These are phyloP conservation scores for Hyppa rectilinea DNA, from an alignment of 2,888 invertebrate genomes.

Conservation along the genomic window DNA sequence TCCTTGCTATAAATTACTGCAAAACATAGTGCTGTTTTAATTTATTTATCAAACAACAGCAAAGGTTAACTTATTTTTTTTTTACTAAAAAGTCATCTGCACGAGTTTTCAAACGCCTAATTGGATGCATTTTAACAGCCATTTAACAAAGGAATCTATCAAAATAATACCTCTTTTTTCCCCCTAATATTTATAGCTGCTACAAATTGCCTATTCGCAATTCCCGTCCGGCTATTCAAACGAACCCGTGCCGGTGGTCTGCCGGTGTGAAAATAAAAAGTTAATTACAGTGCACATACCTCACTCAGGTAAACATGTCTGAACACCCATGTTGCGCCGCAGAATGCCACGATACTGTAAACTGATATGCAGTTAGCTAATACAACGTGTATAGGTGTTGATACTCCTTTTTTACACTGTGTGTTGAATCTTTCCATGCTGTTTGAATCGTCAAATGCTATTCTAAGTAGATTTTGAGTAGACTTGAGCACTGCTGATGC, in stretches of 20 bases:
- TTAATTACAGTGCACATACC: constrained; percentile 76
- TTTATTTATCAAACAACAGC: neutral
- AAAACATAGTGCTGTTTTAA: neutral
- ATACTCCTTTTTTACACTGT: constrained; percentile 24
- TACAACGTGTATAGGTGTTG: constrained; percentile 2
- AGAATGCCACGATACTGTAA: constrained; percentile 59
- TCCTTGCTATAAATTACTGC: neutral
- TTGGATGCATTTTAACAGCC: no score
- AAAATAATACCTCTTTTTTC: constrained; percentile 9
- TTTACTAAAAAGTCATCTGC: no score
- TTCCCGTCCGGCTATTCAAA: constrained; percentile 59
- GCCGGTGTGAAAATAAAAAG: constrained; percentile 76
- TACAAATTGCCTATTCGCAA: constrained; percentile 57
- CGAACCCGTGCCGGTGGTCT: constrained; percentile 60
- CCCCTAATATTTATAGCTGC: constrained; percentile 43
- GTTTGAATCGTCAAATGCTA: neutral
- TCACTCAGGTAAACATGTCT: constrained; percentile 79
- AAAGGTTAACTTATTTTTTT: no score
- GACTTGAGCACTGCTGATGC: no score
- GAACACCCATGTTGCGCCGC: constrained; percentile 79
- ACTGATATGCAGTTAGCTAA: constrained; percentile 59
- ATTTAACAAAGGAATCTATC: constrained; percentile 19
- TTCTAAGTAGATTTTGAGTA: constrained; percentile 7
- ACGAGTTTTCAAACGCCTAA: neutral
- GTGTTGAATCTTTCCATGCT: constrained; percentile 4